Evolutionary conservation across 2,113 vertebrate genomes (phyloP).

Genomic region (Abramis brama): DNA sequence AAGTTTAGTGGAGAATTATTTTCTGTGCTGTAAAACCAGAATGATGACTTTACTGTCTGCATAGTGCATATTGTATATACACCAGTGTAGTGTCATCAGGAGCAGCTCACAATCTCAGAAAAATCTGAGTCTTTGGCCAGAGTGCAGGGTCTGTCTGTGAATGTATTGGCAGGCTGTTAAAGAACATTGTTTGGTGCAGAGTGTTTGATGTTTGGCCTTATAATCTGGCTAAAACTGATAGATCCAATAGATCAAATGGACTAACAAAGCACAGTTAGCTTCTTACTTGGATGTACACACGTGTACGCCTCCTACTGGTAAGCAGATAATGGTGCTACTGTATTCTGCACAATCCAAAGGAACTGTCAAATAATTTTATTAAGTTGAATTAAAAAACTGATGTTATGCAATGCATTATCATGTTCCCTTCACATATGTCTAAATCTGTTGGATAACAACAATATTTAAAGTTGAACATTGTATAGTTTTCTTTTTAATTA

Average conservation of each 20-base stretch:
- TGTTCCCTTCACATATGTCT: neutral
- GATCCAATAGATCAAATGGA: constrained; percentile 4
- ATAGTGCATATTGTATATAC: neutral
- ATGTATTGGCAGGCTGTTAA: neutral
- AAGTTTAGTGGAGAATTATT: neutral
- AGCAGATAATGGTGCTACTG: neutral
- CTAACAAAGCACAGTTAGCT: neutral
- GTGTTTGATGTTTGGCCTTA: constrained; percentile 21
- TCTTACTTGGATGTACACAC: no score
- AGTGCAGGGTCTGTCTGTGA: neutral
- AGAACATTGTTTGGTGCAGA: constrained; percentile 9
- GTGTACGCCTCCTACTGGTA: neutral
- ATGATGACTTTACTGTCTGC: neutral
- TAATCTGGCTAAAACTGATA: constrained; percentile 19
- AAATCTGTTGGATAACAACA: no score
- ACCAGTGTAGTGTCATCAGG: neutral
- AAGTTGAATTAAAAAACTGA: neutral
- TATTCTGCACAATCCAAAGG: neutral
- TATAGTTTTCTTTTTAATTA: no score
- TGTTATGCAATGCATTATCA: neutral
- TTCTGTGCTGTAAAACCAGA: neutral
- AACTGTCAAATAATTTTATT: neutral
- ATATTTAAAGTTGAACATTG: no score
- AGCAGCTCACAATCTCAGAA: neutral
- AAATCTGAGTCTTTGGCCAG: neutral